These are phyloP conservation scores for Isoperla grammatica DNA, from an alignment of 2,888 invertebrate species.

Conservation along the genomic window DNA sequence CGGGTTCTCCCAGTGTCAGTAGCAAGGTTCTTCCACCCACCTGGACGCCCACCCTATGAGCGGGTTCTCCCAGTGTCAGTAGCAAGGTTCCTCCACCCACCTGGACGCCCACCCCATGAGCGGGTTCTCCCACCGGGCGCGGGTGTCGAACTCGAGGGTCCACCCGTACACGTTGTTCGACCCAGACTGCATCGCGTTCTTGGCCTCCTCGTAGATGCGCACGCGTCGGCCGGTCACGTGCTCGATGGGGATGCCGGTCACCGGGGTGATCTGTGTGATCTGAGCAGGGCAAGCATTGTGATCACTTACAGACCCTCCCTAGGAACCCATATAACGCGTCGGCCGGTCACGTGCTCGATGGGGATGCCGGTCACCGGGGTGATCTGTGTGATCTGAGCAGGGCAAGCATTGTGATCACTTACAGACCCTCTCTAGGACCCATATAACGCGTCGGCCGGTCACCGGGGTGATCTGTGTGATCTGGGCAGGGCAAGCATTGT, in stretches of 20 bases:
- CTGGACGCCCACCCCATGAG: constrained; percentile 56
- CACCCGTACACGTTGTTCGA: constrained; percentile 48
- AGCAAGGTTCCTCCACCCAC: constrained; percentile 40
- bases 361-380: not conserved
- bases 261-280: not conserved
- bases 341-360: not conserved
- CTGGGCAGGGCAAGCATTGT: no score
- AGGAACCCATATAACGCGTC: no score
- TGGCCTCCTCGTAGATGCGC: constrained; percentile 50
- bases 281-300: no score
- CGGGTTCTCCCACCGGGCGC: constrained; percentile 58
- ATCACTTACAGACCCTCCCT: no score
- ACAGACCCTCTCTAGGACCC: no score
- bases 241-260: not conserved
- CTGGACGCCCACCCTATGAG: not conserved
- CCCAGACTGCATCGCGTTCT: constrained; percentile 56
- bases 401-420: no score
- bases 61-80: no score
- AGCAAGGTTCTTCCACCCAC: not conserved
- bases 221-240: constrained; percentile 39
- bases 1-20: constrained; percentile 60
- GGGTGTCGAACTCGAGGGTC: constrained; percentile 53
- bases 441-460: constrained; percentile 37
- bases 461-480: not conserved
- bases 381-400: no score